These are phyloP conservation scores for Sebastes kiyomatsui DNA, from an alignment of 2,797 vertebrate species.

Conservation along the genomic window DNA sequence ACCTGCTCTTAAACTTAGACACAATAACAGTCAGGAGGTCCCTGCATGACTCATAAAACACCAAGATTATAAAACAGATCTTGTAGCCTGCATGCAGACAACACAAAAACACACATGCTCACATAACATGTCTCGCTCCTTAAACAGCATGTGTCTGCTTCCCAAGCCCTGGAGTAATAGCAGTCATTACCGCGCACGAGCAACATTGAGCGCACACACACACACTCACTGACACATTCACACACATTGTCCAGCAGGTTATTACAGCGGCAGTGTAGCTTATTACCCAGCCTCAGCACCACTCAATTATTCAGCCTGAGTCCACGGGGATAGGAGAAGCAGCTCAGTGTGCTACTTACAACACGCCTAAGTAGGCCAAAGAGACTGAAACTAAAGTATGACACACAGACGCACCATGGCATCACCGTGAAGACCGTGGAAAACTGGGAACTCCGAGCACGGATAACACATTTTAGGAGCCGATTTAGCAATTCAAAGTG, in stretches of 20 bases:
- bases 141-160: slow-evolving; percentile 49
- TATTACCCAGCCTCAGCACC: slow-evolving; percentile 75
- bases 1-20: neutral
- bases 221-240: slow-evolving; percentile 3
- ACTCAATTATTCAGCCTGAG: slow-evolving; percentile 83
- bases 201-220: slow-evolving; percentile 9
- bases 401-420: slow-evolving; percentile 43
- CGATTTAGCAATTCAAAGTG: slow-evolving; percentile 1
- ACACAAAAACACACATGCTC: slow-evolving; percentile 4
- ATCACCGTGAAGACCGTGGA: slow-evolving; percentile 2
- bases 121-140: slow-evolving; percentile 49
- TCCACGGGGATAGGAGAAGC: slow-evolving; percentile 72
- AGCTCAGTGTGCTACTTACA: slow-evolving; percentile 84
- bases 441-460: slow-evolving; percentile 18
- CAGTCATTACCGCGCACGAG: slow-evolving; percentile 65
- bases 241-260: slow-evolving; percentile 76
- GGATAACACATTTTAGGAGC: slow-evolving; percentile 10
- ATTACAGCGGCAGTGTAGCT: slow-evolving; percentile 74
- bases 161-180: slow-evolving; percentile 72
- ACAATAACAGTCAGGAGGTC: neutral
- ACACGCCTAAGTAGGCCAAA: slow-evolving; percentile 85
- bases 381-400: slow-evolving; percentile 73
- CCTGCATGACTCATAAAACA: neutral
- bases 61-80: neutral
- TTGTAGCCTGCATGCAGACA: neutral